Base-by-base conservation (phyloP, 2,888 invertebrate species). In the Coelinius sp. region DNA sequence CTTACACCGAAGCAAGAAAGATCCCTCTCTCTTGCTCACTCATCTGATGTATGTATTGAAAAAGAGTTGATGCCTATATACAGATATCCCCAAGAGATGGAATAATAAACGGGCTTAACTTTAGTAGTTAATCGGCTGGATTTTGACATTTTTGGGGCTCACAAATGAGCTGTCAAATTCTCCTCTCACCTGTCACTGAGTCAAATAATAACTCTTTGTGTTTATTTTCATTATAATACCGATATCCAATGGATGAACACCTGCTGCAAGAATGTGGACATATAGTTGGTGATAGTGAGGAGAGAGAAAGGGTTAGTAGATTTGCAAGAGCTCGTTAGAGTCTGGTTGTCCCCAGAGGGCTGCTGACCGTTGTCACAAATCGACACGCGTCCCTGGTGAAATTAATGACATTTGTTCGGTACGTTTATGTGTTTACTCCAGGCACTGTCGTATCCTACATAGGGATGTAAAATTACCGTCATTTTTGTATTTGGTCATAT, bases 71-170 rank as follows among this genome's bases (percentile, higher is more conserved):
- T 38, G 38, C 22, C 38, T 27, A 27, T 27, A 38, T 22, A 14
- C 35, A 38, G 35, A 62, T 62, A 35, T 27, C 5, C 35, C 62
- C 2, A n/a, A 20, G 22, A 22, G 62, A 35, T 62, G 14, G 52
- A 59, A 72, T 71, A 73, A 76, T 70, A 75, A 56, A 74, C 70
- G 63, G 49, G 52, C 20, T 35, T 62, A 53, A 56, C 20, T 73
- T 73, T 38, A 31, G 27, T 38, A 20, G 62, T 38, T 38, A 38
- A 62, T 38, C 59, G 35, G 27, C 24, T 56, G 27, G 31, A 31
- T 22, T 59, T 59, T 38, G 17, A 17, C 31, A 59, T n/a, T 59
- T 35, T 59, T 7, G 8, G 4, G 14, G n/a, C 10, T 25, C 25
- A 27, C 14, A n/a, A 27, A 56, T 56, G 56, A 56, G 56, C 14